Evolutionary conservation across 2,113 vertebrate genomes (phyloP), one percentile per base, ranked within the genome.

Genomic region (Triplophysa dalaica): DNA sequence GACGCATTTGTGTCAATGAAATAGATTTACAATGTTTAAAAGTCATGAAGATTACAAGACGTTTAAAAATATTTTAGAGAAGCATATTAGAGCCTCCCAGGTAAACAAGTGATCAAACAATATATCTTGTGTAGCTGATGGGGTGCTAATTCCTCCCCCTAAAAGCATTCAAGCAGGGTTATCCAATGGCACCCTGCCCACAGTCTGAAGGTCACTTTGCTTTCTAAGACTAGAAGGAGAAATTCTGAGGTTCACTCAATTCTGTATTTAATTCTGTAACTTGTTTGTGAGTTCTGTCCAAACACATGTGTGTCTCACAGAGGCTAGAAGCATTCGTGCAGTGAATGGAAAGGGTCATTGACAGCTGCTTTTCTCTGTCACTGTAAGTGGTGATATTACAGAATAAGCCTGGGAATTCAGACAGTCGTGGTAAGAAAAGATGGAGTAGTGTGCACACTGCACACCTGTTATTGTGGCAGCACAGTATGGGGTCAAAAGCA

Each of bases 321-420:
- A n/a, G 22, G 22, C 17, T 29, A 21, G 24, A 63, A 24, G 29
- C 24, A 33, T 64, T 64, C 13, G 2, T 76, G 10, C 22, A 50
- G 41, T 29, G 45, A 77, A 58, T 52, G 19, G 11, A 77, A 38
- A 50, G 22, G 4, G 24, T 43, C 22, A 24, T n/a, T 75, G 79
- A 45, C 79, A 81, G 70, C 79, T 81, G 79, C 70, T 80, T 17
- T 80, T 61, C 50, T 60, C 21, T 75, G 70, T 75, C 70, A 75
- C 50, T 21, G 70, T 81, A 54, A 67, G 79, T 75, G 79, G 24
- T 81, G 22, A 81, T 54, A 64, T 72, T 74, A 74, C 61, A 19
- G 61, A 81, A 65, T 60, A 74, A 67, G 62, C 65, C 72, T 75
- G 69, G 50, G 48, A 8, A 24, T 64, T 52, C 48, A 52, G 11